These are phyloP conservation scores for Panagrolaimus sp. DNA, from an alignment of 1,140 invertebrate genomes.

Conservation along the genomic window DNA sequence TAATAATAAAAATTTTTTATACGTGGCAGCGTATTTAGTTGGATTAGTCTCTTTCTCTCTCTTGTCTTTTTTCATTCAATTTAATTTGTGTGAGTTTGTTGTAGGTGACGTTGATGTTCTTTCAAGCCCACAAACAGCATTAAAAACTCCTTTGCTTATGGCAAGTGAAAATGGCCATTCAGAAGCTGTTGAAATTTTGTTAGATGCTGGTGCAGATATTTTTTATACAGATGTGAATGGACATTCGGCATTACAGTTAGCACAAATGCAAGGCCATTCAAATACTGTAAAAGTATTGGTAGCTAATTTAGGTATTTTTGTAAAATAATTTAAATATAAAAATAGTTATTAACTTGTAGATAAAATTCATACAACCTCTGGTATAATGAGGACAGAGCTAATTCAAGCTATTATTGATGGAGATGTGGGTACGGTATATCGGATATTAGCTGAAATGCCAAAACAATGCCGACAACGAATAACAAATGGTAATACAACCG, in stretches of 20 bases:
- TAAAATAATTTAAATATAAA: not conserved
- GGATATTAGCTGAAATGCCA: constrained; percentile 26
- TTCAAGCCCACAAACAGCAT: constrained; percentile 19
- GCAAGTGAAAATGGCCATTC: constrained; percentile 73
- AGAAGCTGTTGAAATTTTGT: constrained; percentile 67
- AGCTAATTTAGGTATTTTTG: constrained; percentile 65
- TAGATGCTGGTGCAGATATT: constrained; percentile 69
- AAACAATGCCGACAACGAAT: constrained; percentile 26
- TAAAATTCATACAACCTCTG: constrained; percentile 29
- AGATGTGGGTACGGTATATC: constrained; percentile 26
- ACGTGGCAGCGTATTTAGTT: not conserved
- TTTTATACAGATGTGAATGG: constrained; percentile 66
- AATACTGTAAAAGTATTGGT: constrained; percentile 68
- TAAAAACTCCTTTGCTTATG: constrained; percentile 72
- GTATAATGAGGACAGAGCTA: constrained; percentile 27
- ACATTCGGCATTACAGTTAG: constrained; percentile 70
- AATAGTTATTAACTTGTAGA: constrained; percentile 46
- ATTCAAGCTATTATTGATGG: constrained; percentile 43
- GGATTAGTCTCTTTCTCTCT: not conserved
- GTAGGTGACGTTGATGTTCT: constrained; percentile 32
- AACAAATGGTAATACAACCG: constrained; percentile 19
- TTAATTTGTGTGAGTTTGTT: not conserved
- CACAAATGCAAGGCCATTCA: constrained; percentile 69
- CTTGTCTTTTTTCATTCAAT: not conserved
- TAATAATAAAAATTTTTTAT: not conserved